A percentile compares a stretch with the other conserved stretches of the same genome.
These are phyloP conservation scores for Sciaenops ocellatus DNA, from an alignment of 2,797 vertebrate genomes.

Conservation along the genomic window DNA sequence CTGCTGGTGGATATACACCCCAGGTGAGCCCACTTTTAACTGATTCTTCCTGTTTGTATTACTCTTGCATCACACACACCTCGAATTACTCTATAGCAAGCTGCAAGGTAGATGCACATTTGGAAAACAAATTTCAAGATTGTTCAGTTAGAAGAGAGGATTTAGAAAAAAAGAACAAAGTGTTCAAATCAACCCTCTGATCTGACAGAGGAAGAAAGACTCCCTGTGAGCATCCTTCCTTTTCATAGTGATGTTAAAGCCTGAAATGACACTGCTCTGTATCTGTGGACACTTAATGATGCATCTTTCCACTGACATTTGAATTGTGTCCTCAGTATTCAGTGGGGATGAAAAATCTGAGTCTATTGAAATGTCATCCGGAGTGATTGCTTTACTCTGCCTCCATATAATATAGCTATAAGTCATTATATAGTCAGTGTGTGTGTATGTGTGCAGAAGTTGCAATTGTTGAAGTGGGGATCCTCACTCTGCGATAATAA, in stretches of 20 bases:
- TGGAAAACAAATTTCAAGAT: not conserved
- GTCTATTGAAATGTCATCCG: constrained; percentile 54
- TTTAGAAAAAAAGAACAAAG: constrained; percentile 9
- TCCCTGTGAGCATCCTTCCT: not conserved
- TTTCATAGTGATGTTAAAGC: constrained; percentile 10
- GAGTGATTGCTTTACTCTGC: constrained; percentile 29
- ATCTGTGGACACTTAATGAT: constrained; percentile 14
- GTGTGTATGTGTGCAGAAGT: not conserved
- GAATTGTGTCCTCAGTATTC: constrained; percentile 35
- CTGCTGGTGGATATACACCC: constrained; percentile 96
- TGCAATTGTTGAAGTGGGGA: not conserved
- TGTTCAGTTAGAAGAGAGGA: not conserved
- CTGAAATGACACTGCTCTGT: constrained; percentile 16
- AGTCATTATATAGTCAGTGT: not conserved
- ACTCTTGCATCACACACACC: not conserved
- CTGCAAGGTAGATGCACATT: not conserved
- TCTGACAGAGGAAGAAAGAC: not conserved
- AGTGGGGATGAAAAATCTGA: constrained; percentile 30
- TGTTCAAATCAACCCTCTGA: constrained; percentile 7
- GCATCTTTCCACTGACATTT: constrained; percentile 45
- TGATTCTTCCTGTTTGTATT: not conserved
- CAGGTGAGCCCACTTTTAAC: constrained; percentile 86
- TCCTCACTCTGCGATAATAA: not conserved
- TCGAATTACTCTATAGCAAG: not conserved
- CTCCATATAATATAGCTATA: constrained; percentile 2